Evolutionary conservation across 1,140 invertebrate genomes (phyloP).

Genomic region (silkworm (Bombyx mori)): ASM3026992v2 NC_085129.1:21148501-21149000

Average conservation of each 20-base stretch:
- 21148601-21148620: no score
- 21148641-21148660: no score
- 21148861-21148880: constrained; percentile 22
- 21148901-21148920: constrained; percentile 31
- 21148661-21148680: no score
- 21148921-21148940: constrained; percentile 21
- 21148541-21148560: no score
- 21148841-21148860: constrained; percentile 34
- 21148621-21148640: no score
- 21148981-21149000: constrained; percentile 54
- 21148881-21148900: constrained; percentile 33
- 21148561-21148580: no score
- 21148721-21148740: no score
- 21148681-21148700: no score
- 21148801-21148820: constrained; percentile 45
- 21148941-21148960: constrained; percentile 18
- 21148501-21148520: no score
- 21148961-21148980: constrained; percentile 48
- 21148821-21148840: constrained; percentile 32
- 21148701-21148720: no score
- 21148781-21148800: constrained; percentile 31
- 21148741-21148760: constrained; percentile 15
- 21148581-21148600: no score
- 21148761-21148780: constrained; percentile 29
- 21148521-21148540: no score